These are phyloP conservation scores for Cavia porcellus DNA, from an alignment of 2,113 vertebrate genomes.

Conservation along the genomic window DNA sequence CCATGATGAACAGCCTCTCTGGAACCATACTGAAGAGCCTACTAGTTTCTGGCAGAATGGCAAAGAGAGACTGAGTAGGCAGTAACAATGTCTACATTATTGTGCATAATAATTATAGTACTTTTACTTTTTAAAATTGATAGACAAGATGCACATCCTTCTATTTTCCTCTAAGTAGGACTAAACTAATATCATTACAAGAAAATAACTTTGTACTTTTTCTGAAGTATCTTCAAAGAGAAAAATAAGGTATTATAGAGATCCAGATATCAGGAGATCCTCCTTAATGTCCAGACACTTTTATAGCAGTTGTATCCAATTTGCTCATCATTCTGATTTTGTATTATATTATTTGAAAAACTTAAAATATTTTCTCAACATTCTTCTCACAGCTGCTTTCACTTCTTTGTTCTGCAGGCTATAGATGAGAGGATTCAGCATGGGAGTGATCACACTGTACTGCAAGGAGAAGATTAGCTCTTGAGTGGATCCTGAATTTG, in stretches of 20 bases:
- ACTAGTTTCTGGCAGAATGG: background rate
- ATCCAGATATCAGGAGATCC: background rate
- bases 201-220: background rate
- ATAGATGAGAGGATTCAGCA: conserved; percentile 78
- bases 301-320: background rate
- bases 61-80: background rate
- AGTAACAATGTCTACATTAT: background rate
- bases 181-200: background rate
- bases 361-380: conserved; percentile 41
- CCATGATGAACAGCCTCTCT: background rate
- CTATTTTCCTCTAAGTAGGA: background rate
- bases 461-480: conserved; percentile 77
- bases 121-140: background rate
- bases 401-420: conserved; percentile 80
- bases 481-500: conserved; percentile 60
- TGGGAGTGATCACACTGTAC: conserved; percentile 71
- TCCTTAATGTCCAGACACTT: background rate
- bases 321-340: background rate
- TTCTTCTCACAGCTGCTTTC: conserved; percentile 67
- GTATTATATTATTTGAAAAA: background rate
- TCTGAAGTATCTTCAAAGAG: background rate
- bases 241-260: background rate
- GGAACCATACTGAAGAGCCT: background rate
- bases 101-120: background rate
- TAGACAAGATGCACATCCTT: background rate